Conservation (phyloP, 2,888 invertebrate species). For the Erannis defoliaria region DNA sequence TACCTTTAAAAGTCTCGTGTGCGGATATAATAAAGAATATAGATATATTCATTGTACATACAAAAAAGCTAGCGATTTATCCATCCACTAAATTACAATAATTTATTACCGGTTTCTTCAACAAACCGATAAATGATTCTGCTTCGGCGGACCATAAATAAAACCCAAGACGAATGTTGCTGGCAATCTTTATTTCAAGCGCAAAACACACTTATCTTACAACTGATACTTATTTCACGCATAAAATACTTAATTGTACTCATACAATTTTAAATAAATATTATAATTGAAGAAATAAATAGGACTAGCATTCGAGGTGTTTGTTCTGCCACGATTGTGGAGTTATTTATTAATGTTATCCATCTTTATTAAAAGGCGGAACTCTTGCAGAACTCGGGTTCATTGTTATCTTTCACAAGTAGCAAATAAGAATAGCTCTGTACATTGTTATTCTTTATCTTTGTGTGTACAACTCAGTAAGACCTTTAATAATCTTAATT, state of each 20-base stretch:
- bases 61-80: conserved; percentile 13
- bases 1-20: background rate
- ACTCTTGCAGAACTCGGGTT: conserved; percentile 10
- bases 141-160: conserved; percentile 18
- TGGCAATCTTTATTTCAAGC: conserved; percentile 39
- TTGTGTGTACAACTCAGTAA: conserved; percentile 17
- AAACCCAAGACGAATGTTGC: conserved; percentile 11
- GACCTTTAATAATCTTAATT: conserved; percentile 24
- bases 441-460: conserved; percentile 26
- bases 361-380: conserved; percentile 14
- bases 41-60: conserved; percentile 2
- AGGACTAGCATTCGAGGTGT: conserved; percentile 47
- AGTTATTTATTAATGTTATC: conserved; percentile 15
- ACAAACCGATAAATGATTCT: conserved; percentile 25
- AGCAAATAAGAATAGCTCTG: conserved; percentile 15
- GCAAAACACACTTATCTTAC: conserved; percentile 30
- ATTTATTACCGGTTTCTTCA: conserved; percentile 38
- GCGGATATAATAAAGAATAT: conserved; percentile 8
- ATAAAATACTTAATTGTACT: conserved; percentile 21
- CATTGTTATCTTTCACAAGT: conserved; percentile 17
- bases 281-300: conserved; percentile 29
- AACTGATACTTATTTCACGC: conserved; percentile 25
- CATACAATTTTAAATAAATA: conserved; percentile 30
- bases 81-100: conserved; percentile 43
- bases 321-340: conserved; percentile 18